A percentile compares a stretch with the other conserved stretches of the same genome.
Conservation (phyloP, 1,140 invertebrate species). For the Drosophila malerkotliana region DNA sequence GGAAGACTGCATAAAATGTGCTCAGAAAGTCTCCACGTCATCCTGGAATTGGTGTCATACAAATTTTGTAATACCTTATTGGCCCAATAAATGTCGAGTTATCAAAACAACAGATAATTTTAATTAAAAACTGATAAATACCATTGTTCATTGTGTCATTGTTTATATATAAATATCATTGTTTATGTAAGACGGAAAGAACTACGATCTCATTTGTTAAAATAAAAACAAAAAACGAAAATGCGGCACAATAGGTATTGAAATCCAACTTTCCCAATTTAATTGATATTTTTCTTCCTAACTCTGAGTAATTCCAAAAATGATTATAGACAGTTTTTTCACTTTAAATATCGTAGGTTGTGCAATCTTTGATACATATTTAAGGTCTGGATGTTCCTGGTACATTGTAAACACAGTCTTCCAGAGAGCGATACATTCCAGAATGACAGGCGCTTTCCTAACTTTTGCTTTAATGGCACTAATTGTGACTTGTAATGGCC, state of each 20-base stretch:
- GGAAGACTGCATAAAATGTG: constrained; percentile 36
- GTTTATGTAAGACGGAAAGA: not conserved
- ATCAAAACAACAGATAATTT: not conserved
- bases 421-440: too few relatives aligned
- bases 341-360: too few relatives aligned
- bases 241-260: not conserved
- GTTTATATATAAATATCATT: not conserved
- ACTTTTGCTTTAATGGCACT: too few relatives aligned
- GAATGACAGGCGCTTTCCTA: too few relatives aligned
- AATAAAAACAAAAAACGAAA: not conserved
- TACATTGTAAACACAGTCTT: too few relatives aligned
- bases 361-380: too few relatives aligned
- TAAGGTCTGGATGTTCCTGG: too few relatives aligned
- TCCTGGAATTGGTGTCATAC: not conserved
- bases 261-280: not conserved
- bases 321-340: too few relatives aligned
- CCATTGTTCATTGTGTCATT: too few relatives aligned
- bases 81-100: constrained; percentile 19
- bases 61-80: constrained; percentile 5
- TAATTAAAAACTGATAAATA: not conserved
- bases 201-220: not conserved
- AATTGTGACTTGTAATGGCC: too few relatives aligned
- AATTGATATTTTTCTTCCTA: too few relatives aligned
- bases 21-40: not conserved
- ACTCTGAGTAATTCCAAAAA: too few relatives aligned